Conservation (phyloP, 2,797 vertebrate genomes). For the Poeciliopsis gracilis region DNA sequence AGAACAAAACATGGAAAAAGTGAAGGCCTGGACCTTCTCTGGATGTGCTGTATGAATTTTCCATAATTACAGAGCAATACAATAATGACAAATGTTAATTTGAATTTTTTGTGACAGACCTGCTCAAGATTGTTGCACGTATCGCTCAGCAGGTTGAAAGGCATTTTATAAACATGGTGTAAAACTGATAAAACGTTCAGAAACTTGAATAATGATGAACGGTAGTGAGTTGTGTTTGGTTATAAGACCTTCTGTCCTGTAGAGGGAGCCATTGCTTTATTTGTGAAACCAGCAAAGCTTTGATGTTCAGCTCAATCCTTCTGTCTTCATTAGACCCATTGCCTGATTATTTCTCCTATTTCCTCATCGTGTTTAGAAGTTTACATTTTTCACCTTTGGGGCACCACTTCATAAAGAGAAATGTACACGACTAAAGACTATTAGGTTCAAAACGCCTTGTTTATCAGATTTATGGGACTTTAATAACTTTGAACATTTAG, state of each 20-base stretch:
- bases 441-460: background rate
- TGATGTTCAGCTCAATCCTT: background rate
- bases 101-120: background rate
- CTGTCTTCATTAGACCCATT: background rate
- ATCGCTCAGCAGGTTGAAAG: background rate
- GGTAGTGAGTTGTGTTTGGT: background rate
- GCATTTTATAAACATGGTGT: background rate
- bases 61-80: background rate
- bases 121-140: background rate
- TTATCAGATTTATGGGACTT: background rate
- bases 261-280: constrained; percentile 16
- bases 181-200: background rate
- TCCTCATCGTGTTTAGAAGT: background rate
- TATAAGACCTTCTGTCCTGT: background rate
- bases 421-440: background rate
- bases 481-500: background rate
- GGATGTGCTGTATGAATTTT: background rate
- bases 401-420: background rate
- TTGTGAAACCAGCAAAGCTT: background rate
- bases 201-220: background rate
- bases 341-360: background rate
- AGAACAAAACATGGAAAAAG: too few relatives aligned
- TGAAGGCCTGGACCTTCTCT: background rate
- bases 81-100: background rate
- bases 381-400: too few relatives aligned